phyloP scores from a whole-genome alignment of 2,888 invertebrate species.

The Oxytorus armatus region DNA sequence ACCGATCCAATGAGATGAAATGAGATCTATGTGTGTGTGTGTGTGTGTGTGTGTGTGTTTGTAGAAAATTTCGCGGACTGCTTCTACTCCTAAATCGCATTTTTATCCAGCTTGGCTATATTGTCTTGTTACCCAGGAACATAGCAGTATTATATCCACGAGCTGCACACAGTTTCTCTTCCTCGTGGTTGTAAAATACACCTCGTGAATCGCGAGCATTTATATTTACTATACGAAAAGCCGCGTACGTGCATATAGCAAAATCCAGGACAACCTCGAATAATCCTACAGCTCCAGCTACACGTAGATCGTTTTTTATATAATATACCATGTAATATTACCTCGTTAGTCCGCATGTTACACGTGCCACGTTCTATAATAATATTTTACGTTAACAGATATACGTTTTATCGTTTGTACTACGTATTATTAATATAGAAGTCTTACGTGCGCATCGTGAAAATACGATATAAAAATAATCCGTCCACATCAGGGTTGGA shows the following conservation, averaged over 20 bases:
- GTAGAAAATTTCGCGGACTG: slow-evolving; percentile 16
- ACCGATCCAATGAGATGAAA: neutral
- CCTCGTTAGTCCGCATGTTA: slow-evolving; percentile 60
- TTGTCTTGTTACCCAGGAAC: slow-evolving; percentile 65
- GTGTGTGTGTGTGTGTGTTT: neutral
- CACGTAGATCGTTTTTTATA: slow-evolving; percentile 55
- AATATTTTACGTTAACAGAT: slow-evolving; percentile 48
- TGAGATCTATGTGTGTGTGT: slow-evolving; percentile 16
- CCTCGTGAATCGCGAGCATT: slow-evolving; percentile 62
- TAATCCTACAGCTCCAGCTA: slow-evolving; percentile 15
- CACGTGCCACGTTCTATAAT: slow-evolving; percentile 37
- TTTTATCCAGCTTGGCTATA: slow-evolving; percentile 66
- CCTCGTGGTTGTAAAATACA: slow-evolving; percentile 51
- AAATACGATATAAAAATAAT: slow-evolving; percentile 12
- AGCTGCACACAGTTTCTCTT: slow-evolving; percentile 15
- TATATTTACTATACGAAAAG: slow-evolving; percentile 64
- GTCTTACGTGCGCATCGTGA: neutral
- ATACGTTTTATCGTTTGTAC: slow-evolving; percentile 33
- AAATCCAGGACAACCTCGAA: slow-evolving; percentile 34
- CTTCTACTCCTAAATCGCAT: slow-evolving; percentile 59
- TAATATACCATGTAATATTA: slow-evolving; percentile 55
- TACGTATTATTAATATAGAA: neutral
- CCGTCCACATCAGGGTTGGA: neutral
- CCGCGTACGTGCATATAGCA: slow-evolving; percentile 51
- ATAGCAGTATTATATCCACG: slow-evolving; percentile 45